Percentiles rank a stretch among this genome's conserved stretches.
Evolutionary conservation across 1,140 invertebrate genomes (phyloP).

Genomic region (Lepidotrigona ventralis): DNA sequence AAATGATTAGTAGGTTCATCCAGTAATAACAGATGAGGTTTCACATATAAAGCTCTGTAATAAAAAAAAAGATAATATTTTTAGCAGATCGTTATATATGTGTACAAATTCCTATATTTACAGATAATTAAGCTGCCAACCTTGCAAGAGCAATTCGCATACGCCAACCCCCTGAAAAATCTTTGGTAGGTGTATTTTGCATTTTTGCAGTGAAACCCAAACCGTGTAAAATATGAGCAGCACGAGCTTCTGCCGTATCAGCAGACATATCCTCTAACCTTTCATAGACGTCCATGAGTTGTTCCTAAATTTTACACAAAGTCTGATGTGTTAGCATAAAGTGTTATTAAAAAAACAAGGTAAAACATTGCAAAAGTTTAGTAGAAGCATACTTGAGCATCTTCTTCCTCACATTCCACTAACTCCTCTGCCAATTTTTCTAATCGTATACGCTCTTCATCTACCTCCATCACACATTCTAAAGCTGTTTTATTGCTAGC

Average conservation of each 20-base stretch:
- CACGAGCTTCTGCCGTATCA: constrained; percentile 96
- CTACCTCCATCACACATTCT: constrained; percentile 98
- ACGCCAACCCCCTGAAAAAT: constrained; percentile 99
- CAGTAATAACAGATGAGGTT: constrained; percentile 95
- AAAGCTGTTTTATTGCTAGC: constrained; percentile 96
- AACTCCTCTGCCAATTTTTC: constrained; percentile 97
- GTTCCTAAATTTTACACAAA: constrained; percentile 85
- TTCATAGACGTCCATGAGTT: constrained; percentile 98
- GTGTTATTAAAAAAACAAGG: background rate
- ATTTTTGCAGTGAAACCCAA: constrained; percentile 97
- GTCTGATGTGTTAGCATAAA: background rate
- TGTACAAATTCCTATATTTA: background rate
- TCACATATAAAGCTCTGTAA: constrained; percentile 88
- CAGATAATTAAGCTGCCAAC: constrained; percentile 54
- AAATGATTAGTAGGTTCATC: constrained; percentile 99
- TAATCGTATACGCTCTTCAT: constrained; percentile 94
- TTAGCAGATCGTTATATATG: background rate
- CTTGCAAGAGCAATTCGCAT: constrained; percentile 99
- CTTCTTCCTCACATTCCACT: constrained; percentile 93
- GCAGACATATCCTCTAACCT: constrained; percentile 97
- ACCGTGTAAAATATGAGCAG: constrained; percentile 97
- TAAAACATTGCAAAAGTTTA: background rate
- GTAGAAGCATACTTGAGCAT: constrained; percentile 77
- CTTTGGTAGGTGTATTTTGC: constrained; percentile 95
- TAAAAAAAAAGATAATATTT: constrained; percentile 24